Percentiles rank a stretch among this genome's conserved stretches.
Evolutionary conservation across 2,797 vertebrate genomes (phyloP).

Genomic region (Enteromius unitaeniatus): DNA sequence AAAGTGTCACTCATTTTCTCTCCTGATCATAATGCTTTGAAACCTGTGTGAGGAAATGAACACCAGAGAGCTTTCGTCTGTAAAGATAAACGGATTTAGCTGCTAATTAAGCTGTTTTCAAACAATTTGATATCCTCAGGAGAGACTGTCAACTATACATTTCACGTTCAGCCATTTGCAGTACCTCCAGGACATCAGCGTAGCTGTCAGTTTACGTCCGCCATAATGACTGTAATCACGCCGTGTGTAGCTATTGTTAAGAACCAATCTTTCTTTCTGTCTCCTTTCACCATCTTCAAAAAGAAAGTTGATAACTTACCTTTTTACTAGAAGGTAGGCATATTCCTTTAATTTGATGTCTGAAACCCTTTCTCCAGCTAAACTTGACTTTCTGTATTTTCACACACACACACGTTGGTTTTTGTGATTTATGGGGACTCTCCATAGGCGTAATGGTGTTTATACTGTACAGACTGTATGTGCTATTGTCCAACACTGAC

Average conservation of each 20-base stretch:
- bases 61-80: conserved; percentile 33
- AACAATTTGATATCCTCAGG: conserved; percentile 48
- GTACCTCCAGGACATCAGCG: conserved; percentile 45
- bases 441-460: too few relatives aligned
- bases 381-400: neutral
- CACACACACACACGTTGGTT: too few relatives aligned
- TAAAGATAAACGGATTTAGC: conserved; percentile 18
- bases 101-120: conserved; percentile 58
- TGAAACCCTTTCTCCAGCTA: neutral
- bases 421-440: too few relatives aligned
- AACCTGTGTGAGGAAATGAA: conserved; percentile 12
- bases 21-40: conserved; percentile 26
- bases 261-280: conserved; percentile 23
- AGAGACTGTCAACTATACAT: conserved; percentile 36
- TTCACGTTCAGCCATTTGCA: conserved; percentile 39
- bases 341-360: neutral
- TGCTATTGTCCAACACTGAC: too few relatives aligned
- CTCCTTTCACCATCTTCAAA: conserved; percentile 19
- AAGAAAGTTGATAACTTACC: conserved; percentile 12
- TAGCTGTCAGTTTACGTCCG: conserved; percentile 33
- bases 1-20: conserved; percentile 23
- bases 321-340: neutral
- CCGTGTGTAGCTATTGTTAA: conserved; percentile 29
- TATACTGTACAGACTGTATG: too few relatives aligned
- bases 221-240: conserved; percentile 46